phyloP scores from a whole-genome alignment of 1,140 invertebrate species.

The Tachypleus tridentatus region DNA sequence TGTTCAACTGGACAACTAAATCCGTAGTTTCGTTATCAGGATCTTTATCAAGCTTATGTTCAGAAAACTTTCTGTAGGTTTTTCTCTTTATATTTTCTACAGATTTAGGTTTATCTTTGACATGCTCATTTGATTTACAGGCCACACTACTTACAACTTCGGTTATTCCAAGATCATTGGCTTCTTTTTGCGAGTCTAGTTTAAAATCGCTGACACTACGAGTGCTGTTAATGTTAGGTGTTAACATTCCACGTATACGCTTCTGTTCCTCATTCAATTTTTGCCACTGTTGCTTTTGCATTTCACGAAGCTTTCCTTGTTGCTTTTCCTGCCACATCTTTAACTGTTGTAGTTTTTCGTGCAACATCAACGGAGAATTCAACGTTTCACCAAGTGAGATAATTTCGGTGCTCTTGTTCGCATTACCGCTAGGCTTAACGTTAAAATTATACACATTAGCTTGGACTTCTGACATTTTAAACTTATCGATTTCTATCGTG shows the following conservation, averaged over 20 bases:
- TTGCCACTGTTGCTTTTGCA: neutral
- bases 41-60: too few species aligned
- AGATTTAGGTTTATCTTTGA: neutral
- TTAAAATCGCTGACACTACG: neutral
- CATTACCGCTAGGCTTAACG: too few species aligned
- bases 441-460: too few species aligned
- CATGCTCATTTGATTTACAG: too few species aligned
- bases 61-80: too few species aligned
- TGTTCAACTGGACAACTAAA: too few species aligned
- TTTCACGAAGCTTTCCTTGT: neutral
- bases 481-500: too few species aligned
- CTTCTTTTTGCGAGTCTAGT: neutral
- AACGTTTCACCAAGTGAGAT: too few species aligned
- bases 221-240: neutral
- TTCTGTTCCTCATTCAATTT: slow-evolving; percentile 6
- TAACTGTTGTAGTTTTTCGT: neutral
- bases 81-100: neutral
- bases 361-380: too few species aligned
- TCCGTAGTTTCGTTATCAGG: too few species aligned
- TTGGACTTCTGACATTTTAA: too few species aligned
- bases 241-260: neutral
- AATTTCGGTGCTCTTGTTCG: too few species aligned
- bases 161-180: neutral
- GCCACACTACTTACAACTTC: slow-evolving; percentile 1
- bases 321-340: slow-evolving; percentile 6